Evolutionary conservation across 2,113 vertebrate genomes (phyloP), one percentile per base, ranked within the genome.

Genomic region (Brachypodius melanocephalos): DNA sequence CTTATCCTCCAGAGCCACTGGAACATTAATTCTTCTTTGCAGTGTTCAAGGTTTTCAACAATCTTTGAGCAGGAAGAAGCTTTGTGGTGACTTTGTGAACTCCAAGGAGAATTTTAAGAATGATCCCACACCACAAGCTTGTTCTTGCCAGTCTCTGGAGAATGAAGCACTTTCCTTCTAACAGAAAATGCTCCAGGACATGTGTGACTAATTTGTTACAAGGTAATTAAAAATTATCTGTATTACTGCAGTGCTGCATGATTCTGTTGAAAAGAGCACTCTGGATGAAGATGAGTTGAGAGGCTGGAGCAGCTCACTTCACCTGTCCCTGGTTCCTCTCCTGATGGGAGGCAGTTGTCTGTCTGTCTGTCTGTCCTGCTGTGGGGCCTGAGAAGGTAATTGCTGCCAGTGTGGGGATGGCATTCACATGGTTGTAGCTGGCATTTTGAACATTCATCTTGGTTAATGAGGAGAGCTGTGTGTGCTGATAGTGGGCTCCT

Each of bases 211-310:
- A 89, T 94, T 92, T 87, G 51, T 74, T 86, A 89, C 26, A 67
- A 95, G 76, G 65, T 90, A 93, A 95, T 92, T 96, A 89, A 90
- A 92, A 92, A 58, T 77, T 66, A 61, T 89, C 76, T 88, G 63
- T 85, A 85, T 76, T 66, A 61, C 45, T 76, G 71, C 83, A 86
- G 79, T 2, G 1, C 59, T 86, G 42, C 28, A 21, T 49, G 55
- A 32, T 86, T 83, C 92, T 80, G 29, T 83, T 66, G 55, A 89
- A 96, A 89, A 1, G 9, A 84, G 83, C 34, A 66, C 11, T 67
- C 46, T 89, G 55, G 38, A 20, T 74, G 84, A 92, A 66, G 80
- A 71, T 19, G 72, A 58, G 31, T 51, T 36, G 57, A 58, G 62
- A 69, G 76, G 51, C 57, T 71, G 63, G 52, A 74, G 19, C 7